Evolutionary conservation across 2,113 vertebrate genomes (phyloP).

Genomic region (Paedocypris sp.): DNA sequence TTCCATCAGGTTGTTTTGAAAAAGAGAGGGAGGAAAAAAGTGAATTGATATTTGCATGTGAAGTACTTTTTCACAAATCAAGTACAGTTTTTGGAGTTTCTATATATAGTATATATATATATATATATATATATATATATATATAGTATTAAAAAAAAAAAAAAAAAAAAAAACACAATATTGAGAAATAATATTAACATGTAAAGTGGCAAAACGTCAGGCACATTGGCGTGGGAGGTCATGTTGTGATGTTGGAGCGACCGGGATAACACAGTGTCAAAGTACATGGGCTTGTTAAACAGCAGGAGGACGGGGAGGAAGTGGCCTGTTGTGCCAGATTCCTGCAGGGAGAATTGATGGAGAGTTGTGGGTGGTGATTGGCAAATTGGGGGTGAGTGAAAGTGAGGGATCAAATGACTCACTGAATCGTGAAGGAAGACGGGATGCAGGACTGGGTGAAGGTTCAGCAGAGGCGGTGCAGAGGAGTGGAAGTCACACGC

Average conservation of each 20-base stretch:
- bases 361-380: conserved; percentile 11
- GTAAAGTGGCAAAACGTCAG: neutral
- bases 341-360: neutral
- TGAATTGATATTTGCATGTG: no score
- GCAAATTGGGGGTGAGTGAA: conserved; percentile 2
- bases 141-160: no score
- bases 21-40: no score
- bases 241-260: neutral
- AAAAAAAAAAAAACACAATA: no score
- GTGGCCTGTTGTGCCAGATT: conserved; percentile 1
- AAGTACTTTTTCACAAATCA: no score
- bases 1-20: no score
- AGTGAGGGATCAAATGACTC: neutral
- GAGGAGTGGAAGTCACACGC: neutral
- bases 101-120: no score
- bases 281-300: neutral
- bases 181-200: no score
- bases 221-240: neutral
- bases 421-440: conserved; percentile 10
- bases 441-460: conserved; percentile 24
- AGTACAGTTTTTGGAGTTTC: no score
- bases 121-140: no score
- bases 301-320: neutral
- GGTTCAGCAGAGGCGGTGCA: neutral
- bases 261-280: neutral